phyloP scores from a whole-genome alignment of 2,797 vertebrate species.

The Serranus cabrilla region DNA sequence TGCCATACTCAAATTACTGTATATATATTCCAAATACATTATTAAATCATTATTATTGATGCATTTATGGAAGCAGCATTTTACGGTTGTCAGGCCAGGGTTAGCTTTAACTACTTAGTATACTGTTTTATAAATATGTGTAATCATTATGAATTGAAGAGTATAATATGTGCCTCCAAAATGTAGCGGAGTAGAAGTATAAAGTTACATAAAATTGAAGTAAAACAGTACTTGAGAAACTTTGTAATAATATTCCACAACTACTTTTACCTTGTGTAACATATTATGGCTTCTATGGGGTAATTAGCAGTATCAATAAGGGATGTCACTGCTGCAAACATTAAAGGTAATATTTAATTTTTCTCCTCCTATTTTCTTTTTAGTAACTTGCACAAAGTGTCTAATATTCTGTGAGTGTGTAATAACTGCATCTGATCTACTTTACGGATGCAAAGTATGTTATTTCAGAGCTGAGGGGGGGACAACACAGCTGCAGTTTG shows the following conservation, averaged over 20 bases:
- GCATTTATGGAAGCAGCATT: no score
- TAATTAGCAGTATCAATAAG: not conserved
- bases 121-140: no score
- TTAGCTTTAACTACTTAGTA: no score
- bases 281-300: not conserved
- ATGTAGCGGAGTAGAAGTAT: no score
- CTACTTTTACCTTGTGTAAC: not conserved
- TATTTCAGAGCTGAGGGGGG: conserved; percentile 23
- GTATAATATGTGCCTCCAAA: no score
- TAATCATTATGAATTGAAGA: no score
- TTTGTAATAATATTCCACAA: not conserved
- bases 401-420: conserved; percentile 16
- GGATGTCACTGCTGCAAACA: not conserved
- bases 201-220: no score
- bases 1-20: no score
- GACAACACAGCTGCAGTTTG: conserved; percentile 17
- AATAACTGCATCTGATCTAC: conserved; percentile 15
- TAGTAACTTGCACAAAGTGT: not conserved
- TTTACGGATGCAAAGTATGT: conserved; percentile 21
- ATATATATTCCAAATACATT: no score
- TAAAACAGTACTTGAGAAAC: no score
- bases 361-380: not conserved
- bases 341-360: not conserved
- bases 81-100: no score
- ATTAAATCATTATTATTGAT: no score